phyloP scores from a whole-genome alignment of 2,888 invertebrate genomes.

The Acronicta psi region DNA sequence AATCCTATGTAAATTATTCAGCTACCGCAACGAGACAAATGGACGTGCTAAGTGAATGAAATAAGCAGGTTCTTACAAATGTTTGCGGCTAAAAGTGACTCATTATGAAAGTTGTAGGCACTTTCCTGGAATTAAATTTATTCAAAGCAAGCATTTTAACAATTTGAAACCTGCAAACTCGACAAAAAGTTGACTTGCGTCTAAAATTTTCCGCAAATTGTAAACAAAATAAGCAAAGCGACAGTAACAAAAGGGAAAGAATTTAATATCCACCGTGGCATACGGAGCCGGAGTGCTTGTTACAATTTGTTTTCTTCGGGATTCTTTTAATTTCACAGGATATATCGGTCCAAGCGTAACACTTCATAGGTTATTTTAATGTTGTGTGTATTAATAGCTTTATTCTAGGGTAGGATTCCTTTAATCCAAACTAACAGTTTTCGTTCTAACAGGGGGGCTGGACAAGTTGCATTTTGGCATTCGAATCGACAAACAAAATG shows the following conservation, averaged over 20 bases:
- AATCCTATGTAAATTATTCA: neutral
- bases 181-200: constrained; percentile 72
- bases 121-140: constrained; percentile 62
- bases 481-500: too few species aligned
- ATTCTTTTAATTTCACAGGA: constrained; percentile 71
- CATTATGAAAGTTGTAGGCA: constrained; percentile 55
- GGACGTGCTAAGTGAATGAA: constrained; percentile 30
- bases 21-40: constrained; percentile 41
- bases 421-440: too few species aligned
- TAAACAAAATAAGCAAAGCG: constrained; percentile 78
- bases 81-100: constrained; percentile 49
- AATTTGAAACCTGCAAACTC: constrained; percentile 71
- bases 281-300: constrained; percentile 77
- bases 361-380: constrained; percentile 19
- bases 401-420: too few species aligned
- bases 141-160: constrained; percentile 70
- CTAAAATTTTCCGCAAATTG: constrained; percentile 73
- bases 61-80: constrained; percentile 50
- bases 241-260: constrained; percentile 80
- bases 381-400: too few species aligned
- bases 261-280: constrained; percentile 84
- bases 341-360: constrained; percentile 53
- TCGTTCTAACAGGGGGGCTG: too few species aligned
- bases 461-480: too few species aligned
- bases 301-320: constrained; percentile 82